Evolutionary conservation across 2,113 vertebrate genomes (phyloP), one percentile per base, ranked within the genome.

Genomic region (Etia nguti): DNA sequence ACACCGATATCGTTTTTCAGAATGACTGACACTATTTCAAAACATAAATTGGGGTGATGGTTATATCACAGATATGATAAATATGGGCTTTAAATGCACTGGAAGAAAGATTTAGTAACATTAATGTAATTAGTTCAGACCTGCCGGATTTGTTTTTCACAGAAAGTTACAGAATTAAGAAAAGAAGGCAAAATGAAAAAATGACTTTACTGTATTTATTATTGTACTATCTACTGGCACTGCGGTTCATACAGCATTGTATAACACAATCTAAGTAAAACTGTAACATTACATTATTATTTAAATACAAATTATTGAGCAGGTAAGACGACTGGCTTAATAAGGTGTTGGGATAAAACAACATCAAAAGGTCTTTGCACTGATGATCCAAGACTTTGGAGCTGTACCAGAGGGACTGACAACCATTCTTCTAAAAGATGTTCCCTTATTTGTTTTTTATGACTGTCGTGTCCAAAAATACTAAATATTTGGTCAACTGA

Each of bases 241-340:
- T 50, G 10, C 43, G 12, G 24, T 31, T 2, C 26, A 77, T 31
- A 20, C 24, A n/a, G 16, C 0, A 0, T 0, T 18, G 22, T 31
- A 50, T 31, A 50, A 75, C 70, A 41, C 65, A 75, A 75, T 20
- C 6, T 7, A 50, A 75, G 24, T 50, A 29, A 46, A 48, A 75
- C 68, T 18, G 7, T 75, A 75, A 75, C 8, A 75, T 43, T 70
- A 18, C 3, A 46, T 0, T 26, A 6, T 26, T 10, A 73, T 12
- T 75, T 48, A 75, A 75, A 46, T 46, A 46, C 22, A 75, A 75
- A 50, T 31, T 4, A 15, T 1, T 75, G 6, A 50, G 43, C 43
- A 75, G 70, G 43, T 50, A 75, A 50, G 70, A 48, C 70, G 5
- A 20, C 70, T 29, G 24, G 13, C 5, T 77, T 31, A 77, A 29